Percentiles rank a stretch among this genome's conserved stretches.
These are phyloP conservation scores for Polyommatus icarus DNA, from an alignment of 2,888 invertebrate species.

Conservation along the genomic window DNA sequence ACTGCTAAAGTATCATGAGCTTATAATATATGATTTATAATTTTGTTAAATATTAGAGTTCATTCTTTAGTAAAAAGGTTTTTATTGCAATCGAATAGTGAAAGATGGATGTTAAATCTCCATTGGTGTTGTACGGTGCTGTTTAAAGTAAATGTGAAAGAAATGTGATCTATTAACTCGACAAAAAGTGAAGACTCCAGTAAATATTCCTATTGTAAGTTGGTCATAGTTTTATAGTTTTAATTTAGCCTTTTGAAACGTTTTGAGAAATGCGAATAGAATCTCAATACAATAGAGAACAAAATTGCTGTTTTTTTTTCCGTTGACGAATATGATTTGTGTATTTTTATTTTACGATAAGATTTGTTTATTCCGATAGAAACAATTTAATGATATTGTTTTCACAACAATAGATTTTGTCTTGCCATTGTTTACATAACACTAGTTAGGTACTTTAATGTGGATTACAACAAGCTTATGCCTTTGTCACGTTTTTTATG, in stretches of 20 bases:
- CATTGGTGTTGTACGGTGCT: constrained; percentile 55
- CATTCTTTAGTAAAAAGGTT: not conserved
- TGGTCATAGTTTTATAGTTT: not conserved
- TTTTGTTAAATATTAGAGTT: not conserved
- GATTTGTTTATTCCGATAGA: not conserved
- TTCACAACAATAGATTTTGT: not conserved
- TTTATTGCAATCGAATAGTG: constrained; percentile 49
- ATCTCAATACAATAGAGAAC: not conserved
- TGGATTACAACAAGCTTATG: not conserved
- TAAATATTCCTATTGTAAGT: constrained; percentile 52
- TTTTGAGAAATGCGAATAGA: not conserved
- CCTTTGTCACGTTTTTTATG: not conserved
- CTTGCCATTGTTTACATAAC: not conserved
- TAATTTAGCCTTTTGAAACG: not conserved
- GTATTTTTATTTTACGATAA: not conserved
- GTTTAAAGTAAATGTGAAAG: constrained; percentile 54
- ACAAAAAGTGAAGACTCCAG: constrained; percentile 52
- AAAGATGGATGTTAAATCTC: constrained; percentile 64
- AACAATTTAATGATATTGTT: not conserved
- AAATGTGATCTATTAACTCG: constrained; percentile 63
- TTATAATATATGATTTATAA: not conserved
- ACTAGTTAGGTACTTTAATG: not conserved
- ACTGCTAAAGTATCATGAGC: not conserved
- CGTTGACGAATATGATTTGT: not conserved
- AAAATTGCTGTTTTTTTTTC: not conserved